Percentiles rank a stretch among this genome's conserved stretches.
Evolutionary conservation across 2,888 invertebrate species (phyloP).

Genomic region (Gasteruption jaculator): DNA sequence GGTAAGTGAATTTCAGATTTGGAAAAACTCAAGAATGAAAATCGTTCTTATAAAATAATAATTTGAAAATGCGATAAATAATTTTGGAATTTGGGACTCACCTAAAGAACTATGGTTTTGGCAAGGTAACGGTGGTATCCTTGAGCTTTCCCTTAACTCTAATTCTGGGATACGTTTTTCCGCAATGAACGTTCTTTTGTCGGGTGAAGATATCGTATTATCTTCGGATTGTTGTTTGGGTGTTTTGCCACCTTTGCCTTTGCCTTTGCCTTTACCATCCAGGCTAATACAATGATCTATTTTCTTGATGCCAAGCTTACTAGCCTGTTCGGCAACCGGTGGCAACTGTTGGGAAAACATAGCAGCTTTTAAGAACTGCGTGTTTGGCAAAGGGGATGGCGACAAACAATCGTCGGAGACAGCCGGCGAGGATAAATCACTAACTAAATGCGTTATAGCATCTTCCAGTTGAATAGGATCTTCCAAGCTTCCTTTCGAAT

Average conservation of each 20-base stretch:
- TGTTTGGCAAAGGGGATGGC: conserved; percentile 34
- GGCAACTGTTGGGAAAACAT: conserved; percentile 44
- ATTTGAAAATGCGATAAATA: no score
- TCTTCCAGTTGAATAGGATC: conserved; percentile 68
- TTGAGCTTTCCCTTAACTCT: no score
- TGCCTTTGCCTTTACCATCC: conserved; percentile 23
- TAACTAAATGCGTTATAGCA: conserved; percentile 68
- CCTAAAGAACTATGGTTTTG: no score
- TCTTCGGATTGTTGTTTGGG: conserved; percentile 15
- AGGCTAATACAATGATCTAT: conserved; percentile 25
- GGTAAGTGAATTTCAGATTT: no score
- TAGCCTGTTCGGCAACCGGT: conserved; percentile 41
- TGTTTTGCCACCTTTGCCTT: conserved; percentile 5
- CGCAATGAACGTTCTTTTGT: no score
- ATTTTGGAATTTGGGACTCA: no score
- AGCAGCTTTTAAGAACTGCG: conserved; percentile 43
- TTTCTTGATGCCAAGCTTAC: conserved; percentile 37
- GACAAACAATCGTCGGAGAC: conserved; percentile 36
- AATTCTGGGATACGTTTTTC: no score
- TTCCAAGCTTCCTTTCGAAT: conserved; percentile 57
- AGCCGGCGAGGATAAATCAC: conserved; percentile 51
- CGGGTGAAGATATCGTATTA: no score
- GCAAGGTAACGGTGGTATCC: no score
- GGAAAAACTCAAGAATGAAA: no score
- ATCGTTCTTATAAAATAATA: no score